phyloP scores from a whole-genome alignment of 2,797 vertebrate species.

The Okamejei kenojei region DNA sequence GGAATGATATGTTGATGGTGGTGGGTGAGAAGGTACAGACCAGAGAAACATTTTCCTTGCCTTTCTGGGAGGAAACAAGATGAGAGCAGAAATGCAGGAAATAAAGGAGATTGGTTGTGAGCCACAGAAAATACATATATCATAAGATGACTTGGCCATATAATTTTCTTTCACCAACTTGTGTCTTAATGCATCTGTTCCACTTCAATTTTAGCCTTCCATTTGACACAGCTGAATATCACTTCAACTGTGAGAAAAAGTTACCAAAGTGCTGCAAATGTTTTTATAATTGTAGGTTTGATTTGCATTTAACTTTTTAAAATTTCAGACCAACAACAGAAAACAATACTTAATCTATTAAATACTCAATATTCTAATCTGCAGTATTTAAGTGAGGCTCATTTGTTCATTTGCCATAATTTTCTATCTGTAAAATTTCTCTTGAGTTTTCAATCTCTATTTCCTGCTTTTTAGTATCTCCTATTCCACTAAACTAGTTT shows the following conservation, averaged over 20 bases:
- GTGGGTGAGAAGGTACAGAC: too few relatives aligned
- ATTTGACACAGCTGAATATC: neutral
- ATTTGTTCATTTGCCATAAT: neutral
- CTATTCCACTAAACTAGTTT: neutral
- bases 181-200: neutral
- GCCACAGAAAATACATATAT: neutral
- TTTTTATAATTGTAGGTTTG: neutral
- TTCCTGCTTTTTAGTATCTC: neutral
- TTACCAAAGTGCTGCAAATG: neutral
- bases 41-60: too few relatives aligned
- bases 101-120: too few relatives aligned
- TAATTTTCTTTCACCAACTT: neutral
- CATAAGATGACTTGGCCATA: neutral
- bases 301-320: neutral
- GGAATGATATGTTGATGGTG: too few relatives aligned
- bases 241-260: neutral
- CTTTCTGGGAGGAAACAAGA: too few relatives aligned
- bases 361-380: neutral
- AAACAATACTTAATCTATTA: neutral
- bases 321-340: neutral
- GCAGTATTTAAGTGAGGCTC: neutral
- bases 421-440: neutral
- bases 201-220: neutral
- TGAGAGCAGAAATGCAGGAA: too few relatives aligned
- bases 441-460: neutral